Evolutionary conservation across 2,113 vertebrate species (phyloP).

Genomic region (Rhynchopsitta pachyrhyncha): DNA sequence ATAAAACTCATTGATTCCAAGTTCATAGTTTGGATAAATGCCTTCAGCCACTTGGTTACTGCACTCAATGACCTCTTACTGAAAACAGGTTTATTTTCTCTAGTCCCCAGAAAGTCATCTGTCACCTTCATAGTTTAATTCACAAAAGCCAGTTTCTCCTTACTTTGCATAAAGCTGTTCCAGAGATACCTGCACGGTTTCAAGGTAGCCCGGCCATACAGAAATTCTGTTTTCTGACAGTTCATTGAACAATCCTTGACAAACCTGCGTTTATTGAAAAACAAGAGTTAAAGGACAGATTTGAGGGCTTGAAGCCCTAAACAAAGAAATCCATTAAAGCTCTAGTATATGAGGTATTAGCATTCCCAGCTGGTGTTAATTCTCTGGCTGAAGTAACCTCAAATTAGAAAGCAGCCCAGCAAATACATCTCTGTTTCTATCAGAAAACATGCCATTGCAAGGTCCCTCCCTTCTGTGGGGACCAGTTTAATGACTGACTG

Average conservation of each 20-base stretch:
- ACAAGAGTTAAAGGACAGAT: background rate
- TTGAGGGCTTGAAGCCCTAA: background rate
- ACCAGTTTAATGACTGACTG: background rate
- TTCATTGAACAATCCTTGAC: constrained; percentile 87
- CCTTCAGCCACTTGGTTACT: background rate
- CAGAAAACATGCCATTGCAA: background rate
- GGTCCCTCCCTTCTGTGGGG: background rate
- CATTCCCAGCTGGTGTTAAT: background rate
- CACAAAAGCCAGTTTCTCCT: constrained; percentile 45
- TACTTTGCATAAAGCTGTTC: constrained; percentile 89
- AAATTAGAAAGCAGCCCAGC: background rate
- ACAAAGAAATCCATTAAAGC: background rate
- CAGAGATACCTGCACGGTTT: constrained; percentile 78
- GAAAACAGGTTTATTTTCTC: background rate
- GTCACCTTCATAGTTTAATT: background rate
- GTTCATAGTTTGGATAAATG: background rate
- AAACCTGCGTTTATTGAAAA: constrained; percentile 78
- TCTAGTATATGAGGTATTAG: background rate
- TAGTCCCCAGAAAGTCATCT: background rate
- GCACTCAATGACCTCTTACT: background rate
- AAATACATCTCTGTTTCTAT: background rate
- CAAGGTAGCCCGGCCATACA: constrained; percentile 92
- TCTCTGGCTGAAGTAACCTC: background rate
- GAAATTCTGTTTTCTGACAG: constrained; percentile 84
- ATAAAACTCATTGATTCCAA: background rate